Base-by-base conservation (phyloP, 2,888 invertebrate genomes). In the Hanleya hanleyi region DNA sequence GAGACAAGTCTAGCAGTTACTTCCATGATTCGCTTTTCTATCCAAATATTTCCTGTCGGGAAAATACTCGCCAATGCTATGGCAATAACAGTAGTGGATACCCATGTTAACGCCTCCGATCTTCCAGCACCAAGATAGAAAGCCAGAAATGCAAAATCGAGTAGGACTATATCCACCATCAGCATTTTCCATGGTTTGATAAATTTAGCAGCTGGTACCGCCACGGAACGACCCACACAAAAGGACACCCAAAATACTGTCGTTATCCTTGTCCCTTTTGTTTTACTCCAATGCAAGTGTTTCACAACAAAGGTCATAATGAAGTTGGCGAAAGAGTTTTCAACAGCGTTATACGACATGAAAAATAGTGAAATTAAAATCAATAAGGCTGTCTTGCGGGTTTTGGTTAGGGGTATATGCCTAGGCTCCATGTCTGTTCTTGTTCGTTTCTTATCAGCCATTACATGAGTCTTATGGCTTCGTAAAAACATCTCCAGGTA, bases 1-100 rank as follows among this genome's bases (percentile, higher is more conserved):
- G 91, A 86, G 1, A 90, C 87, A 18, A 89, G 85, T 76, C 87
- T 87, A 38, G 91, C 90, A 0, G 89, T 89, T 0, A 91, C 85
- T 7, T 85, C 82, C 29, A 91, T 82, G 7, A 84, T 67, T 72
- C 90, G 88, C 26, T 84, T 81, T 70, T 91, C 90, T 6, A 89
- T 84, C 91, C 91, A 91, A 15, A 88, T 83, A 47, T 91, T 85
- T n/a, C 88, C 87, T 0, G 90, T 86, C 6, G 91, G 91, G 73
- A 91, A 91, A n/a, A 91, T 87, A 1, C 91, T 88, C 0, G 91
- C 90, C 79, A 91, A 83, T 1, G 91, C 90, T 29, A 89, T 77
- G 1, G 91, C 91, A 2, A 89, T 77, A 5, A 88, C 47, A 1
- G 84, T 84, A 7, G 88, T 82, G 61, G 88, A 88, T 3, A 88